Percentiles rank a stretch among this genome's conserved stretches.
Conservation (phyloP, 1,140 invertebrate species). For the Calephelis nemesis region DNA sequence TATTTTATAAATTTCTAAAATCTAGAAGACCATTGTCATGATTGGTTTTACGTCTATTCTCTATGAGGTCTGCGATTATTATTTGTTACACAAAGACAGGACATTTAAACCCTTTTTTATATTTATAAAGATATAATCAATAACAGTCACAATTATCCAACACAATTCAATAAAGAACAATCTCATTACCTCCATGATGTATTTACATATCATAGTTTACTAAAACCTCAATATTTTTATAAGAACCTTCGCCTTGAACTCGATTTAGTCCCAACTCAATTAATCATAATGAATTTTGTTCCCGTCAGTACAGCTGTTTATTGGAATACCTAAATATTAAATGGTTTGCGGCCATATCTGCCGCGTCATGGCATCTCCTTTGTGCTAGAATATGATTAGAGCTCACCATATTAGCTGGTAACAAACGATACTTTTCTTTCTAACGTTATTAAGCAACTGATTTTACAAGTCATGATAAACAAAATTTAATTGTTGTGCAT, state of each 20-base stretch:
- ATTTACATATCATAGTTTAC: background rate
- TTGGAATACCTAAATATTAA: constrained; percentile 75
- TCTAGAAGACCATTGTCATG: too few relatives aligned
- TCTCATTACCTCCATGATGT: too few relatives aligned
- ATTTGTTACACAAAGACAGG: too few relatives aligned
- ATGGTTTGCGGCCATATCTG: constrained; percentile 67
- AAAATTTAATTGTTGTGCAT: background rate
- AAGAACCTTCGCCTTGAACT: background rate
- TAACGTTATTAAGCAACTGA: constrained; percentile 31
- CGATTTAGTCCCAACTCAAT: background rate
- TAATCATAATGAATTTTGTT: constrained; percentile 25
- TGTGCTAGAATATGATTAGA: constrained; percentile 70
- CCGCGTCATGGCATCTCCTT: constrained; percentile 72
- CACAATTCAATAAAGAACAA: too few relatives aligned
- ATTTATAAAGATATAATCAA: too few relatives aligned
- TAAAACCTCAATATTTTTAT: background rate
- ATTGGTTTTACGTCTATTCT: too few relatives aligned
- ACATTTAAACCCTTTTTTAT: too few relatives aligned
- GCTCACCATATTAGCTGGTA: constrained; percentile 62
- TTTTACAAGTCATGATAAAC: constrained; percentile 12
- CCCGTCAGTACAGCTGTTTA: constrained; percentile 54
- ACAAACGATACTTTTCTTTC: constrained; percentile 53
- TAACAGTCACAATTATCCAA: too few relatives aligned
- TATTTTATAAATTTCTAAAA: too few relatives aligned
- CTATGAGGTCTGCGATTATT: too few relatives aligned